Conservation (phyloP, 92 coral and sea anemone species). For the Zoanthus sansibaricus region DNA sequence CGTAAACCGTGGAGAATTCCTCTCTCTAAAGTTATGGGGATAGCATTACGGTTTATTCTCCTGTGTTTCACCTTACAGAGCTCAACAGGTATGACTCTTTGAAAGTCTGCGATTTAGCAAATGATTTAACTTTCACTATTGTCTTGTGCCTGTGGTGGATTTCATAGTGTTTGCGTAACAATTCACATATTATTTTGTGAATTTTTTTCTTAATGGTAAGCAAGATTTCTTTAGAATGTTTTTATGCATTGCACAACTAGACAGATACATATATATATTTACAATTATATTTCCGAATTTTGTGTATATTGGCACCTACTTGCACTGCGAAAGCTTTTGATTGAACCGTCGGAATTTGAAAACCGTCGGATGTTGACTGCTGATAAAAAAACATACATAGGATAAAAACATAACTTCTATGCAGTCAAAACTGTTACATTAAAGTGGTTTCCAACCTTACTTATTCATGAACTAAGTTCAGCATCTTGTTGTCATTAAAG, state of each 20-base stretch:
- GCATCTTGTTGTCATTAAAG: background rate
- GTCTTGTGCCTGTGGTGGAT: background rate
- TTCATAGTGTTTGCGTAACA: background rate
- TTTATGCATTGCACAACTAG: too few relatives aligned
- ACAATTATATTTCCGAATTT: background rate
- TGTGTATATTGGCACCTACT: background rate
- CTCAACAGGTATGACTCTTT: slow-evolving; percentile 17
- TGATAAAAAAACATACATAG: background rate
- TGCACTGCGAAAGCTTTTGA: background rate
- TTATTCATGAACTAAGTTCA: background rate
- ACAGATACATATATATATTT: too few relatives aligned
- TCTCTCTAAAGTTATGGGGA: background rate
- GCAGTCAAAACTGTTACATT: background rate
- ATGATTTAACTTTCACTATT: background rate
- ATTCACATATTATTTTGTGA: background rate
- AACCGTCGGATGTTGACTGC: background rate
- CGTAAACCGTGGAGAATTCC: slow-evolving; percentile 35
- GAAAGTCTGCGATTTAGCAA: background rate
- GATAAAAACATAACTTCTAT: background rate
- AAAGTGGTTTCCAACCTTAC: background rate
- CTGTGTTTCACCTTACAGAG: slow-evolving; percentile 13
- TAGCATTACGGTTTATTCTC: background rate
- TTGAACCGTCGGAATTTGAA: background rate
- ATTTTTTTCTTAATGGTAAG: background rate
- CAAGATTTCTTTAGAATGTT: background rate